Percentiles rank a stretch among this genome's conserved stretches.
Evolutionary conservation across 35 echinoderm and acorn worm genomes (phyloP).

Genomic region (Heliocidaris erythrogramma): DNA sequence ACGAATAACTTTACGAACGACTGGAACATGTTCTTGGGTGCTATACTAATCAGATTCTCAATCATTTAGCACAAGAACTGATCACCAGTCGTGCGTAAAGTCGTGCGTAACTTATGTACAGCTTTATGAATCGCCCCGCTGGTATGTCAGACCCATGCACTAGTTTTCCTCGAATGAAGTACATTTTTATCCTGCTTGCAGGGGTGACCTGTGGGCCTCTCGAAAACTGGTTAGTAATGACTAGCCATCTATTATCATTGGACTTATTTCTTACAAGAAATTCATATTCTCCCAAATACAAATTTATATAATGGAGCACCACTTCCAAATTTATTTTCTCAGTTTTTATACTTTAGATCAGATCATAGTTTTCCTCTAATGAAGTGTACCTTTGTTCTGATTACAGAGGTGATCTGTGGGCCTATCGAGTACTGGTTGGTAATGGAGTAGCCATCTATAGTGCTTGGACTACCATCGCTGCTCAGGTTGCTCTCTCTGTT

Average conservation of each 20-base stretch:
- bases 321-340: too few relatives aligned
- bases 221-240: slow-evolving; percentile 71
- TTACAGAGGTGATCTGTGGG: slow-evolving; percentile 62
- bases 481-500: slow-evolving; percentile 71
- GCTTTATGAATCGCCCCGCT: too few relatives aligned
- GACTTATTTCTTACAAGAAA: slow-evolving; percentile 13
- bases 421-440: slow-evolving; percentile 66
- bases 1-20: too few relatives aligned
- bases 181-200: slow-evolving; percentile 32
- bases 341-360: too few relatives aligned
- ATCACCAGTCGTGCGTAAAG: too few relatives aligned
- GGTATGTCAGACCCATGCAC: too few relatives aligned
- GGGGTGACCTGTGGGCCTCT: slow-evolving; percentile 54
- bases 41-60: too few relatives aligned
- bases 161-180: neutral
- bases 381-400: slow-evolving; percentile 3
- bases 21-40: too few relatives aligned
- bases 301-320: too few relatives aligned
- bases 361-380: neutral
- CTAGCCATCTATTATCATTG: slow-evolving; percentile 67
- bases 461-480: slow-evolving; percentile 79
- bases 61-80: too few relatives aligned
- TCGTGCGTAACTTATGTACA: too few relatives aligned
- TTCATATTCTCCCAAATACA: too few relatives aligned
- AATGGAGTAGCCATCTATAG: slow-evolving; percentile 83